Base-by-base conservation (phyloP, 2,888 invertebrate species). In the Tetragonula carbonaria region DNA sequence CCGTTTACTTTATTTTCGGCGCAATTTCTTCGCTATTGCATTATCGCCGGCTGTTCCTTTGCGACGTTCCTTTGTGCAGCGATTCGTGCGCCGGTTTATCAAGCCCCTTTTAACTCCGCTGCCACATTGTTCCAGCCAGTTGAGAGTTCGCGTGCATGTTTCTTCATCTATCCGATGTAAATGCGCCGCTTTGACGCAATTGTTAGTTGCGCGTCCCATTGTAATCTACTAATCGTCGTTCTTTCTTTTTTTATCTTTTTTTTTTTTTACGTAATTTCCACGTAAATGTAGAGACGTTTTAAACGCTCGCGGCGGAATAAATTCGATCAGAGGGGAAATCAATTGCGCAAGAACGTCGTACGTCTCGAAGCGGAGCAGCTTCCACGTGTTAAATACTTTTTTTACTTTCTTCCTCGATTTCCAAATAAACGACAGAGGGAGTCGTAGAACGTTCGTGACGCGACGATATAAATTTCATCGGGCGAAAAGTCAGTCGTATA, bases 51-150 rank as follows among this genome's bases (percentile, higher is more conserved):
- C 16, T 55, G 59, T 62, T 74, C 80, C 70, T 70, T 80, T 23
- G 45, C 18, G 55, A 51, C 55, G 67, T 74, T 74, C 55, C 80
- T 83, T 86, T 83, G 66, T 75, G 84, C 70, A 65, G 38, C 82
- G 59, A 67, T n/a, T 53, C 59, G n/a, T 51, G 68, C 11, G 51
- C 33, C 74, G 78, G 75, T 75, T 86, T 38, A 66, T 68, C 66
- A 80, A 80, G 78, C 71, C 55, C 68, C 74, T 84, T 81, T 84
- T 78, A n/a, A 66, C 72, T 45, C 74, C 66, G 28, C 74, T 59
- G 66, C 38, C 62, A 66, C n/a, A 53, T 51, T 28, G 70, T 70
- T 74, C 53, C 38, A 16, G 51, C 50, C 45, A 28, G 76, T 81
- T 68, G 75, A 65, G 23, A 59, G 65, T 38, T 50, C 67, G 45